A percentile compares a stretch with the other conserved stretches of the same genome.
phyloP scores from a whole-genome alignment of 2,888 invertebrate genomes.

The Adineta ricciae region DNA sequence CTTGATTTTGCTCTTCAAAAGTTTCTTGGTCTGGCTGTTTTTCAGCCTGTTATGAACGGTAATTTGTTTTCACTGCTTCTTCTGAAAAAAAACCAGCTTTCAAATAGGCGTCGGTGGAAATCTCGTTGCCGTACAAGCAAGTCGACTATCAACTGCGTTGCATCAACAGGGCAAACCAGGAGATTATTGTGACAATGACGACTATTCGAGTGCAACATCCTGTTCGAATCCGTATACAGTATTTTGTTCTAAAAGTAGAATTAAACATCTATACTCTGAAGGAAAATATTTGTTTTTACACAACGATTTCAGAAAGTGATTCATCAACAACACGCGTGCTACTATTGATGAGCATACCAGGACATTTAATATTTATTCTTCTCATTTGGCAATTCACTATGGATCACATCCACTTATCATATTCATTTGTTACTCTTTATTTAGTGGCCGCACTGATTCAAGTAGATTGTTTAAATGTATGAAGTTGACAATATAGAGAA shows the following conservation, averaged over 20 bases:
- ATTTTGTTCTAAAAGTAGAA: background rate
- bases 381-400: conserved; percentile 73
- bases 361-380: conserved; percentile 76
- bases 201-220: conserved; percentile 35
- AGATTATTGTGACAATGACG: conserved; percentile 25
- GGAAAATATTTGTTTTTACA: no score
- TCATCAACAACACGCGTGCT: conserved; percentile 75
- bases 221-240: conserved; percentile 39
- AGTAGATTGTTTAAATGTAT: background rate
- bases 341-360: conserved; percentile 73
- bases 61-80: conserved; percentile 45
- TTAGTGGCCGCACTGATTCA: background rate
- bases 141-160: conserved; percentile 72
- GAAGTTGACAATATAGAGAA: conserved; percentile 55
- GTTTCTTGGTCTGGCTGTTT: conserved; percentile 77
- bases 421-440: background rate
- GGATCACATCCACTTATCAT: conserved; percentile 70
- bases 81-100: background rate
- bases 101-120: conserved; percentile 70
- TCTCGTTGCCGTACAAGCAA: conserved; percentile 80
- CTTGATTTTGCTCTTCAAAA: conserved; percentile 62
- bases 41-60: conserved; percentile 76
- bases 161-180: conserved; percentile 53
- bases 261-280: no score
- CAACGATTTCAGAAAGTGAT: conserved; percentile 58